Conservation (phyloP, 92 coral and sea anemone species). For the Plumapathes pennacea region DNA sequence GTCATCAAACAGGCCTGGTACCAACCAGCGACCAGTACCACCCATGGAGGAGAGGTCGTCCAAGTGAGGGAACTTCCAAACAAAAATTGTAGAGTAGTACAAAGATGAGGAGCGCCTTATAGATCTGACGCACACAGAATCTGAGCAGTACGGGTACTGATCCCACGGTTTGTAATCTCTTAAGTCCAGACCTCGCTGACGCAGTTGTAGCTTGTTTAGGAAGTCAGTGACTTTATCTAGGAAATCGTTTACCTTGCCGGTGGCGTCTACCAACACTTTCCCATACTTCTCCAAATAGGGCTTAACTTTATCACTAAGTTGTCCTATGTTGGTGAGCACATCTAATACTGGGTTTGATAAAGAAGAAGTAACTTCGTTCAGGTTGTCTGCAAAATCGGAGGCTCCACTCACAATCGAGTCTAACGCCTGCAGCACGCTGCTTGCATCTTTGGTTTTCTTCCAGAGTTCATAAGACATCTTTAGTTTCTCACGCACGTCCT, state of each 20-base stretch:
- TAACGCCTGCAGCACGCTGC: conserved; percentile 36
- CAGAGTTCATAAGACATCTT: conserved; percentile 38
- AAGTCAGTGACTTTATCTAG: conserved; percentile 53
- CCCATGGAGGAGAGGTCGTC: conserved; percentile 76
- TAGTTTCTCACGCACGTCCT: conserved; percentile 38
- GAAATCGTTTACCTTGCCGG: conserved; percentile 49
- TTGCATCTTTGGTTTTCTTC: conserved; percentile 35
- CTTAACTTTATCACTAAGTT: conserved; percentile 42
- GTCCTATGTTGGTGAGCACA: conserved; percentile 34
- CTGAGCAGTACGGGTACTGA: conserved; percentile 59
- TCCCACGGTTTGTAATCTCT: conserved; percentile 61
- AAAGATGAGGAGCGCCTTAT: conserved; percentile 60
- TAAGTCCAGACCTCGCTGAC: conserved; percentile 71
- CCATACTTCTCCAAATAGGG: conserved; percentile 40
- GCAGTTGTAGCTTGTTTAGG: conserved; percentile 49
- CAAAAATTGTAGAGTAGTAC: conserved; percentile 56
- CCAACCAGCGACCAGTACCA: conserved; percentile 63
- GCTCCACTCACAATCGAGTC: conserved; percentile 35
- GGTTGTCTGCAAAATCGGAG: conserved; percentile 37
- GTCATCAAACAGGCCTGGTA: conserved; percentile 80
- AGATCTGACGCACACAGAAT: conserved; percentile 62
- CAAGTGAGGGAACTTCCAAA: conserved; percentile 82
- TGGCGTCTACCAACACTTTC: conserved; percentile 22
- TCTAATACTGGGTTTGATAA: conserved; percentile 46
- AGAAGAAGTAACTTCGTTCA: conserved; percentile 18